Base-by-base conservation (phyloP, 2,888 invertebrate species). In the Sinohyriopsis cumingii region DNA sequence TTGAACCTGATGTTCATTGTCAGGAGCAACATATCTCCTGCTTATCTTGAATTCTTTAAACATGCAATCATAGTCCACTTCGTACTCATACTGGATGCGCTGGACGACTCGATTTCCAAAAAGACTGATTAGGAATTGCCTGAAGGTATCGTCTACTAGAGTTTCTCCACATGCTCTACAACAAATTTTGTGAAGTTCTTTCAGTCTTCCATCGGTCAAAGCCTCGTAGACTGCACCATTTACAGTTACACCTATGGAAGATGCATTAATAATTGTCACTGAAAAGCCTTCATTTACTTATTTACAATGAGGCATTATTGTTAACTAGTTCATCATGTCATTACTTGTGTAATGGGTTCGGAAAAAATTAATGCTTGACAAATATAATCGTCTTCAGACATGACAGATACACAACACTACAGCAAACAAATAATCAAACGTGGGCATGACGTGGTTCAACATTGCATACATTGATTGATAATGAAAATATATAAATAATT, bases 201-300 rank as follows among this genome's bases (percentile, higher is more conserved):
- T 89, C 19, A 92, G 84, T 19, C 87, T 85, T 12, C 80, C 78
- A 0, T 89, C 89, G 55, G 85, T 83, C 67, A 86, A 83, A 6
- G 86, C 81, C 81, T 92, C 90, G 81, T 92, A 92, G 3, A 92
- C 91, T 1, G 92, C 92, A 57, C 92, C 91, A 77, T 92, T 92
- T 1, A 92, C 91, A 2, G 91, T 92, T 0, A 92, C 92, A 24
- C 92, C 92, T 66, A 22, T 28, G 57, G 57, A 12, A 25, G 33
- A 33, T 33, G 33, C 33, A 33, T 33, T 6, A 33, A 33, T 6
- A 33, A 33, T 7, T 25, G 4, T 25, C 25, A 25, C 25, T 25
- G 25, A 25, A 25, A 25, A 25, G 4, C 25, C 25, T 25, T 25
- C 4, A 4, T 25, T 25, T 25, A 25, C 25, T 25, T 25, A 25